Conservation (phyloP, 2,888 invertebrate genomes). For the Tipula confusa region DNA sequence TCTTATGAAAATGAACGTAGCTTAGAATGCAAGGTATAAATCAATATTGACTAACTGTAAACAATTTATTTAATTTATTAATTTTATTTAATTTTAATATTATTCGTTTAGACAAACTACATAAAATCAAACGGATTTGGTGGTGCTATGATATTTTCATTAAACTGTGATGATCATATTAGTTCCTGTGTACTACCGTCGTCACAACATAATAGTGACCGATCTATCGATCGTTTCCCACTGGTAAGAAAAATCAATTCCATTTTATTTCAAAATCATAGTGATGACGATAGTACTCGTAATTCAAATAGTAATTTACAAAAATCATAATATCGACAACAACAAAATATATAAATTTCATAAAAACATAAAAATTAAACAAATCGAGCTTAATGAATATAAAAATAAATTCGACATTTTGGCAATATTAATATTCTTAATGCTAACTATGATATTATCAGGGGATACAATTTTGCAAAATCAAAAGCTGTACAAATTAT, state of each 20-base stretch:
- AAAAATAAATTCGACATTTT: neutral
- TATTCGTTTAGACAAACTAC: constrained; percentile 54
- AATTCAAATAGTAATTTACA: neutral
- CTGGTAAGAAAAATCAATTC: constrained; percentile 39
- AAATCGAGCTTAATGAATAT: constrained; percentile 3
- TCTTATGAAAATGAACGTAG: constrained; percentile 74
- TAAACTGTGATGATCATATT: constrained; percentile 74
- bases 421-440: neutral
- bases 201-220: neutral
- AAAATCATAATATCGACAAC: neutral
- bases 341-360: neutral
- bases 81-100: too few species aligned
- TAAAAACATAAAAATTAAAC: neutral
- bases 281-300: neutral
- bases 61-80: neutral
- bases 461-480: neutral
- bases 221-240: constrained; percentile 43
- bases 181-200: constrained; percentile 52
- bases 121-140: constrained; percentile 61
- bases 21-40: constrained; percentile 53
- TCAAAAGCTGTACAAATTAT: neutral
- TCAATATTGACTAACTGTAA: constrained; percentile 41
- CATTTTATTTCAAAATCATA: constrained; percentile 35
- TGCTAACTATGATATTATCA: neutral
- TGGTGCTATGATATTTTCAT: constrained; percentile 79